These are phyloP conservation scores for Callinectes sapidus DNA, from an alignment of 2,888 invertebrate species.

Conservation along the genomic window DNA sequence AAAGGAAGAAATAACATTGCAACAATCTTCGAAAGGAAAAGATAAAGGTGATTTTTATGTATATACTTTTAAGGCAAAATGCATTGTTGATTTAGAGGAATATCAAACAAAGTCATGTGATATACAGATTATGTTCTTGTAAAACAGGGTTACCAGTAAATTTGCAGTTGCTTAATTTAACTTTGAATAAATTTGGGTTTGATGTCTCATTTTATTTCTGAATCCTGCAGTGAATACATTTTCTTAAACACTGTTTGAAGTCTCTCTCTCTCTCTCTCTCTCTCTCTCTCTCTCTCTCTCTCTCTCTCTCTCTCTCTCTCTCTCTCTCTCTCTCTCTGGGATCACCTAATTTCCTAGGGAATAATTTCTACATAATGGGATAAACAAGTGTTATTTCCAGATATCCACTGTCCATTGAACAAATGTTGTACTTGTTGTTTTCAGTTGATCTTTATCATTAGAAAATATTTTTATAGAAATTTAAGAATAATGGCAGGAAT, in stretches of 20 bases:
- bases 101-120: too few species aligned
- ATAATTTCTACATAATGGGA: background rate
- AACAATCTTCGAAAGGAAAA: constrained; percentile 48
- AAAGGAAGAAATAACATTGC: constrained; percentile 31
- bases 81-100: too few species aligned
- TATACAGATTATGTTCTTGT: too few species aligned
- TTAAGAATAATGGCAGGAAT: background rate
- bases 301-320: background rate
- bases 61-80: too few species aligned
- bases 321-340: background rate
- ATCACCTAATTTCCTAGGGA: background rate
- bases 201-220: too few species aligned
- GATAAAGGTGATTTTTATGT: constrained; percentile 18
- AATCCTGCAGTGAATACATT: too few species aligned
- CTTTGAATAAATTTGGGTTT: too few species aligned
- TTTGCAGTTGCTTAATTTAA: too few species aligned
- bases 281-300: constrained; percentile 27
- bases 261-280: background rate
- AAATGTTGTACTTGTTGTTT: background rate
- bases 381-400: background rate
- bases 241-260: too few species aligned
- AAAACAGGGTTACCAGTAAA: too few species aligned
- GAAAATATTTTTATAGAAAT: background rate
- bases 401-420: background rate
- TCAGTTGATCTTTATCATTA: background rate